Percentiles rank a stretch among this genome's conserved stretches.
These are phyloP conservation scores for Chionodraco myersi DNA, from an alignment of 2,113 vertebrate species.

Conservation along the genomic window DNA sequence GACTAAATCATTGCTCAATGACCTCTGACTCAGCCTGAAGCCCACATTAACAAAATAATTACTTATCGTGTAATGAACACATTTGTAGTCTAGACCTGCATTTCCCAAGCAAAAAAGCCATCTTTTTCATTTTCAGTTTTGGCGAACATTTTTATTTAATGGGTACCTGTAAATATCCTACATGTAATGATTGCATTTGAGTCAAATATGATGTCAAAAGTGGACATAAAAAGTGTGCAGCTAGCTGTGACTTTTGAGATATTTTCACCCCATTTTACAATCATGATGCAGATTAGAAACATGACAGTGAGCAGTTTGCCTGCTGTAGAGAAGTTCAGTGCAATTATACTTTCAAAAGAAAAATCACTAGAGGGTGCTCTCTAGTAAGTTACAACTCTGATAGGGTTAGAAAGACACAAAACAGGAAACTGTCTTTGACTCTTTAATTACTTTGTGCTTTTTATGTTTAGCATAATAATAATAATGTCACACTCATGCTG, in stretches of 20 bases:
- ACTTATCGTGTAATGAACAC: neutral
- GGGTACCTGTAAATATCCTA: neutral
- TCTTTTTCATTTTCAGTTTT: neutral
- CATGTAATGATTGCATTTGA: neutral
- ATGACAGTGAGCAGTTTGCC: neutral
- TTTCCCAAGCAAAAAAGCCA: conserved; percentile 1
- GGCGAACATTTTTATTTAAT: neutral
- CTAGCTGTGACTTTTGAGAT: neutral
- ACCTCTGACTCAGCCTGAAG: conserved; percentile 46
- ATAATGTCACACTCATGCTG: conserved; percentile 2
- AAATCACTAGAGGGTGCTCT: conserved; percentile 67
- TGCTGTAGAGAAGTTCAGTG: neutral
- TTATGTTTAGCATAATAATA: neutral
- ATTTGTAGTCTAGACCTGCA: neutral
- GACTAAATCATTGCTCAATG: conserved; percentile 57
- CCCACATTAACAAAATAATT: conserved; percentile 19
- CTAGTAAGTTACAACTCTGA: conserved; percentile 19
- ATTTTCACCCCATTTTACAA: conserved; percentile 3
- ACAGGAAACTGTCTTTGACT: neutral
- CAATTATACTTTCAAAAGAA: conserved; percentile 11
- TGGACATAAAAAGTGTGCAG: neutral
- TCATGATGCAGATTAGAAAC: neutral
- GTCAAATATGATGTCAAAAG: neutral
- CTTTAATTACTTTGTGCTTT: neutral
- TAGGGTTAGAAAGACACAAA: neutral